Percentiles rank a stretch among this genome's conserved stretches.
These are phyloP conservation scores for Chromoteleia sp. DNA, from an alignment of 2,888 invertebrate species.

Conservation along the genomic window DNA sequence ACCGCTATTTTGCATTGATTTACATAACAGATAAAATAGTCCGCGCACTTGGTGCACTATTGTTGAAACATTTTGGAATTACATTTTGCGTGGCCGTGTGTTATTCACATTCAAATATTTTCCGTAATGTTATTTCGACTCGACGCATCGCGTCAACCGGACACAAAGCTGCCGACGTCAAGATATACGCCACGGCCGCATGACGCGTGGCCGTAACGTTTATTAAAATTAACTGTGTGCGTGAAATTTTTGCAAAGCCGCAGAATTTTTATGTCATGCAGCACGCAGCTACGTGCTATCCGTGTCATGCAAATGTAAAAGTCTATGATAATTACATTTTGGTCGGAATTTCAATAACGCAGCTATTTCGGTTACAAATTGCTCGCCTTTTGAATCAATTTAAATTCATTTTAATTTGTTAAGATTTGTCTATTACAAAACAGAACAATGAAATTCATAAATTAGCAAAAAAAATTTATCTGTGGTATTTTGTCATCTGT, in stretches of 20 bases:
- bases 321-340: conserved; percentile 42
- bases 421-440: no score
- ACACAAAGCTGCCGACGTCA: conserved; percentile 73
- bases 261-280: conserved; percentile 17
- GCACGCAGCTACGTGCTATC: background rate
- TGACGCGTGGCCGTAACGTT: conserved; percentile 51
- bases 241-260: conserved; percentile 29
- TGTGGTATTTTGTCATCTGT: no score
- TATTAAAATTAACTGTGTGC: conserved; percentile 72
- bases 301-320: conserved; percentile 44
- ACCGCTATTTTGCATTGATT: conserved; percentile 82
- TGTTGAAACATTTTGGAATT: conserved; percentile 81
- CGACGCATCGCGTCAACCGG: conserved; percentile 72
- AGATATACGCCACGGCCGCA: conserved; percentile 49
- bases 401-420: conserved; percentile 22
- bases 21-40: conserved; percentile 83
- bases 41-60: conserved; percentile 73
- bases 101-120: conserved; percentile 83
- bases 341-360: conserved; percentile 24
- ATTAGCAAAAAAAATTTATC: no score
- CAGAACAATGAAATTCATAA: no score
- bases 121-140: conserved; percentile 77
- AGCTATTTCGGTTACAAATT: conserved; percentile 31
- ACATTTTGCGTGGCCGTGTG: conserved; percentile 76
- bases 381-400: conserved; percentile 8